Conservation (phyloP, 2,888 invertebrate genomes). For the Helleia helle region DNA sequence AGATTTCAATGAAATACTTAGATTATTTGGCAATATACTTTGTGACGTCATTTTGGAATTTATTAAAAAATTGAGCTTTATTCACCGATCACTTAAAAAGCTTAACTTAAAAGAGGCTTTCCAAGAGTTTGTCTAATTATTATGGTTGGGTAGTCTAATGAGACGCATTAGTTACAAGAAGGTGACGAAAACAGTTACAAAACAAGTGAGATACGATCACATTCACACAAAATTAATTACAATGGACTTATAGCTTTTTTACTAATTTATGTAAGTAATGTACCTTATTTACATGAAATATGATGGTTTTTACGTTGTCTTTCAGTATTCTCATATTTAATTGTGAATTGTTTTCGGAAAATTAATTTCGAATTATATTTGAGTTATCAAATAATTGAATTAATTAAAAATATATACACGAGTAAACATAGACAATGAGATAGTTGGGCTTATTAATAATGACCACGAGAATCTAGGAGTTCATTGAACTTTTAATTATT, state of each 20-base stretch:
- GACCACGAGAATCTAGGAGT: no score
- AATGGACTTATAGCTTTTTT: background rate
- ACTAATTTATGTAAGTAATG: background rate
- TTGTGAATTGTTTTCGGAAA: background rate
- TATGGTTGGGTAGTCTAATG: background rate
- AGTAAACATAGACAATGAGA: no score
- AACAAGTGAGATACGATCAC: background rate
- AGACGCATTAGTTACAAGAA: background rate
- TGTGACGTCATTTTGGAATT: no score
- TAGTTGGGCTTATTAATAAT: no score
- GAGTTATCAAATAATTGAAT: background rate
- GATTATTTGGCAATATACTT: no score
- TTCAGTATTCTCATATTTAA: background rate
- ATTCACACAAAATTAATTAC: background rate
- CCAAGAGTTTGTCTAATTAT: slow-evolving; percentile 1
- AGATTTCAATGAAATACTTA: no score
- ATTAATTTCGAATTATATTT: background rate
- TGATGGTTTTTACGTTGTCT: background rate
- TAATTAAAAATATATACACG: background rate
- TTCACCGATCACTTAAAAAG: no score
- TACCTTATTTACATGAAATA: background rate
- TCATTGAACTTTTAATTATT: no score
- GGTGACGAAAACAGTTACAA: slow-evolving; percentile 1
- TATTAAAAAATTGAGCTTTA: no score
- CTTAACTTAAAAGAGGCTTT: no score